Percentiles rank a stretch among this genome's conserved stretches.
These are phyloP conservation scores for Boleophthalmus pectinirostris DNA, from an alignment of 2,113 vertebrate genomes.

Conservation along the genomic window DNA sequence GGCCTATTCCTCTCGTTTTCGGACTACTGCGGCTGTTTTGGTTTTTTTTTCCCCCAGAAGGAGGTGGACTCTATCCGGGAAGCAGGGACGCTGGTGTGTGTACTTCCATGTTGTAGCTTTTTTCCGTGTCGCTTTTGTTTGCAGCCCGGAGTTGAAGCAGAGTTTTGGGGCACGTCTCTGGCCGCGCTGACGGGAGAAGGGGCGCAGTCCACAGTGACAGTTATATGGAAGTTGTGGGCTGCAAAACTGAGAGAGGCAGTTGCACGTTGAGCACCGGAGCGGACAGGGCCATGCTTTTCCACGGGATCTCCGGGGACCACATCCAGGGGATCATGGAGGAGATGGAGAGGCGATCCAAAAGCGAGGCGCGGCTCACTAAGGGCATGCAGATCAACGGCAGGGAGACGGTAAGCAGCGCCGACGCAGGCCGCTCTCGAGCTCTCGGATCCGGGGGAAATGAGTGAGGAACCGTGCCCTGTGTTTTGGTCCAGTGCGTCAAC, in stretches of 20 bases:
- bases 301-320: constrained; percentile 99
- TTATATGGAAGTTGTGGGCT: constrained; percentile 99
- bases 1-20: constrained; percentile 51
- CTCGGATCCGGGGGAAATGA: no score
- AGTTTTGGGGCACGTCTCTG: background rate
- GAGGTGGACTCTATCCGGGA: constrained; percentile 59
- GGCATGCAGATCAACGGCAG: constrained; percentile 95
- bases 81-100: constrained; percentile 48
- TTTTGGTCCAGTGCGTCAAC: background rate
- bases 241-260: constrained; percentile 94
- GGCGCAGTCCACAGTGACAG: constrained; percentile 72
- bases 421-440: background rate
- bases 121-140: constrained; percentile 17
- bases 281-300: constrained; percentile 98
- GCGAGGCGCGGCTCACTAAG: constrained; percentile 93
- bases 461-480: no score
- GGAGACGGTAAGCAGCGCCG: constrained; percentile 87
- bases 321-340: constrained; percentile 99
- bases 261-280: constrained; percentile 97
- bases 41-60: constrained; percentile 7
- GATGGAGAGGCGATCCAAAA: constrained; percentile 97
- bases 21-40: constrained; percentile 74
- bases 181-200: constrained; percentile 66
- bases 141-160: constrained; percentile 4
- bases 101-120: constrained; percentile 58